Base-by-base conservation (phyloP, 1,140 invertebrate species). In the Sipha flava region DNA sequence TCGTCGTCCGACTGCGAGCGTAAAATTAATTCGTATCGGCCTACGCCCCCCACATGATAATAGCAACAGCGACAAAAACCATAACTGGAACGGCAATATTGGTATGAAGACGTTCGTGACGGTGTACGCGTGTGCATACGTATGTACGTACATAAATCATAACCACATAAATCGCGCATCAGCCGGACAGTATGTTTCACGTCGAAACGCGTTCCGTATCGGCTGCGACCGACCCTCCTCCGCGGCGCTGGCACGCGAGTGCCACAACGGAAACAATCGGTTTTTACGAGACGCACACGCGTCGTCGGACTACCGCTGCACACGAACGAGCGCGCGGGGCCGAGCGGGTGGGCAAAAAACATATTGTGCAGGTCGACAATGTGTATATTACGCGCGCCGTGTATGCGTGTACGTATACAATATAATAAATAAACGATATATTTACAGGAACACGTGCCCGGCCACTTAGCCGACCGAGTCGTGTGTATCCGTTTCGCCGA, bases 401-500 rank as follows among this genome's bases (percentile, higher is more conserved):
- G 40, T 10, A 16, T 10, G 16, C 16, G 47, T 43, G 49, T 77
- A 37, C 57, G 29, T 49, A 72, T 49, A 45, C 12, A n/a, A 34
- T 34, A 62, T 34, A 34, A 12, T 54, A 54, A 77, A 77, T 77
- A 77, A 77, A 77, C 73, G 73, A 77, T 77, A 77, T 77, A 59
- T 77, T 77, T 77, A 77, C 52, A 37, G 73, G 52, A 57, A 59
- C 73, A 77, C 73, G 73, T 77, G 73, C 52, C 12, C 34, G 18
- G 73, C 73, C 73, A 77, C 73, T 77, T 59, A 77, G 40, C 73
- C 73, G 52, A 77, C 73, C 73, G 49, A 59, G 73, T 52, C 73
- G 49, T 43, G 73, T 77, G 73, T 77, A 77, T 77, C 73, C 34
- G 73, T 77, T 75, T 77, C 73, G 16, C 12, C 52, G 49, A 77